Evolutionary conservation across 2,888 invertebrate species (phyloP).

Genomic region (Acrobeloides nanus): DNA sequence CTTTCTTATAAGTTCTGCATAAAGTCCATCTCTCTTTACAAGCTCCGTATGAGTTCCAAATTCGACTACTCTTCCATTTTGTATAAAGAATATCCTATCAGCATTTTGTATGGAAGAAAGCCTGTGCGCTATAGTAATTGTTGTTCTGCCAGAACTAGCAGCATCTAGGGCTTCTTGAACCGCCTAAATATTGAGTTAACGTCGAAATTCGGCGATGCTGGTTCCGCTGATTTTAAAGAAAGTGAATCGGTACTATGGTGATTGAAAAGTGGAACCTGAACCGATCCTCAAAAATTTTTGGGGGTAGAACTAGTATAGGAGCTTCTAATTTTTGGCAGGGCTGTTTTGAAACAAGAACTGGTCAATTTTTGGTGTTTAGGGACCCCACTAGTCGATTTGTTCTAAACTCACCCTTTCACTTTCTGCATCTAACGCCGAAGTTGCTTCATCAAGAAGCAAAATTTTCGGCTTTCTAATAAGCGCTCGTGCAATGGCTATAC

Average conservation of each 20-base stretch:
- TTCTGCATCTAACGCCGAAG: slow-evolving; percentile 17
- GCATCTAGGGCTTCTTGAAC: slow-evolving; percentile 29
- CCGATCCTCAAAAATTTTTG: too few relatives aligned
- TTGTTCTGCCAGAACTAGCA: slow-evolving; percentile 27
- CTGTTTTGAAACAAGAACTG: too few relatives aligned
- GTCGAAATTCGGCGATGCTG: too few relatives aligned
- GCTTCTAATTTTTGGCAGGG: too few relatives aligned
- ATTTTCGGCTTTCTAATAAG: slow-evolving; percentile 12
- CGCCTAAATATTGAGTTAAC: too few relatives aligned
- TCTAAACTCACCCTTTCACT: too few relatives aligned
- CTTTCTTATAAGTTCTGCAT: slow-evolving; percentile 12
- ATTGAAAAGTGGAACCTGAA: too few relatives aligned
- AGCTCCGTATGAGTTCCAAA: slow-evolving; percentile 16
- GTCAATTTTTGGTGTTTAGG: too few relatives aligned
- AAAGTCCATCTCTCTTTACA: slow-evolving; percentile 7
- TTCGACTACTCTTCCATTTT: slow-evolving; percentile 14
- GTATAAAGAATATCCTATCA: slow-evolving; percentile 16
- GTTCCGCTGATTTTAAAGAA: too few relatives aligned
- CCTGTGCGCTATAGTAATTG: slow-evolving; percentile 36
- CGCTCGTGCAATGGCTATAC: slow-evolving; percentile 18
- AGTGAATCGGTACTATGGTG: too few relatives aligned
- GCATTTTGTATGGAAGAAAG: slow-evolving; percentile 29
- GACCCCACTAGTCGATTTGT: too few relatives aligned
- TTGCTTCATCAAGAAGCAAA: slow-evolving; percentile 22
- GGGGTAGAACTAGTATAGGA: too few relatives aligned